Conservation (phyloP, 2,113 vertebrate species). For the Leptocoma aspasia region DNA sequence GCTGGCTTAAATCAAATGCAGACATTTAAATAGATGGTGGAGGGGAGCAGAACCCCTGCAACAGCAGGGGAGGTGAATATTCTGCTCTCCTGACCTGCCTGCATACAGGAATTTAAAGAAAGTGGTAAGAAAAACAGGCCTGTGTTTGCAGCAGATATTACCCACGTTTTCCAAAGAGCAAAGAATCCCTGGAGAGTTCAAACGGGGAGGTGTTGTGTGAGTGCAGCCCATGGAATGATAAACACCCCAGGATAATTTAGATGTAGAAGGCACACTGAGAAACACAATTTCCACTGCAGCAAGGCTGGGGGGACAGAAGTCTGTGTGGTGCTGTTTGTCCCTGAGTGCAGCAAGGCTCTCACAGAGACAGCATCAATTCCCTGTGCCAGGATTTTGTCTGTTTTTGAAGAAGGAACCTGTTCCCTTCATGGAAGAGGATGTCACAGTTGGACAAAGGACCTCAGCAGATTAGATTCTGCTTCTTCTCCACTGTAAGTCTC, state of each 20-base stretch:
- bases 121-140: not conserved
- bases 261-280: not conserved
- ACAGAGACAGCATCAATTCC: not conserved
- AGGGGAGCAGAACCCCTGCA: not conserved
- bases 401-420: not conserved
- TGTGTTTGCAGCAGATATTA: not conserved
- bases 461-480: not conserved
- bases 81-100: not conserved
- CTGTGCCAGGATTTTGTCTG: not conserved
- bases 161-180: not conserved
- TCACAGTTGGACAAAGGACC: not conserved
- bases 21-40: slow-evolving; percentile 9
- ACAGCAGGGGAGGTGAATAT: not conserved
- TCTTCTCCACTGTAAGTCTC: not conserved
- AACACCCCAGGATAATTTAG: not conserved
- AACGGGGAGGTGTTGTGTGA: not conserved
- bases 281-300: slow-evolving; percentile 35
- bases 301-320: not conserved
- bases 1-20: slow-evolving; percentile 17
- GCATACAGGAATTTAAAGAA: not conserved
- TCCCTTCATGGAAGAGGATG: not conserved
- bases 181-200: not conserved
- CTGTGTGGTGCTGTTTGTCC: slow-evolving; percentile 16
- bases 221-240: not conserved
- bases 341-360: not conserved